Percentiles rank a stretch among this genome's conserved stretches.
Conservation (phyloP, 1,140 invertebrate species). For the Teleopsis dalmanni region DNA sequence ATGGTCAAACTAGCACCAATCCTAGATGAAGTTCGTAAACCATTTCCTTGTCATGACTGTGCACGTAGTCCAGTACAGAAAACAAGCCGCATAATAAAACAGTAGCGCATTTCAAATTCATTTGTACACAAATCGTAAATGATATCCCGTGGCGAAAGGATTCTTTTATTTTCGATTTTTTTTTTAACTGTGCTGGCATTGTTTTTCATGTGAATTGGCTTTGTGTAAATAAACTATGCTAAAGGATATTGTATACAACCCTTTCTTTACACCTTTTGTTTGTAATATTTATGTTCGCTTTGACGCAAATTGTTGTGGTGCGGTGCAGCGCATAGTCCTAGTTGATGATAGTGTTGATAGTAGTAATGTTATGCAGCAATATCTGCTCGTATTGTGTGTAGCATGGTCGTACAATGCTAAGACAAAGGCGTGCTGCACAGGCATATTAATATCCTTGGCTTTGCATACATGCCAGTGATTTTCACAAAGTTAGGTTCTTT, state of each 20-base stretch:
- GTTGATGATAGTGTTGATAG: too few species aligned
- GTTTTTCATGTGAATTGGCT: slow-evolving; percentile 7
- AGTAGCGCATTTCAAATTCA: slow-evolving; percentile 7
- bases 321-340: too few species aligned
- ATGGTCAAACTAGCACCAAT: slow-evolving; percentile 28
- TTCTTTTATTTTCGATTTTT: slow-evolving; percentile 14
- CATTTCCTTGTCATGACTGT: not conserved
- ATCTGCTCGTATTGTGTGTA: too few species aligned
- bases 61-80: too few species aligned
- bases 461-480: not conserved
- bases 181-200: not conserved
- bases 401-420: too few species aligned
- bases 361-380: too few species aligned
- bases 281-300: too few species aligned
- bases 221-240: slow-evolving; percentile 14
- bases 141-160: slow-evolving; percentile 44
- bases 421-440: slow-evolving; percentile 1
- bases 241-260: too few species aligned
- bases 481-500: not conserved
- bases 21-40: not conserved
- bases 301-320: too few species aligned
- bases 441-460: slow-evolving; percentile 11
- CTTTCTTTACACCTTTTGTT: too few species aligned
- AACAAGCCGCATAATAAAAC: not conserved
- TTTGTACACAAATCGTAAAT: slow-evolving; percentile 25